Percentiles rank a stretch among this genome's conserved stretches.
Conservation (phyloP, 2,797 vertebrate species). For the Falco berigora region DNA sequence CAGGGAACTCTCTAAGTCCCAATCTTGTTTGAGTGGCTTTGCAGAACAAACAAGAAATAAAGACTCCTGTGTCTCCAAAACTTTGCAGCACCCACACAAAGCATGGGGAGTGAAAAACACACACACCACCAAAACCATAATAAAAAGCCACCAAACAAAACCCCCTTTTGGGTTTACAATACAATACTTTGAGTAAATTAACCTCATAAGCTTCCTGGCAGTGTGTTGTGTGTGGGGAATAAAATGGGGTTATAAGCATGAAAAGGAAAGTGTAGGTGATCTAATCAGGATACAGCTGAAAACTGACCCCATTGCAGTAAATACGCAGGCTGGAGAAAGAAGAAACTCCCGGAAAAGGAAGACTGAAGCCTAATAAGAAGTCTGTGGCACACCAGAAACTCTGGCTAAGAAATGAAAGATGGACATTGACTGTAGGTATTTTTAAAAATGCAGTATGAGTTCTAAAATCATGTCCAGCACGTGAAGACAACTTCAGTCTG, state of each 20-base stretch:
- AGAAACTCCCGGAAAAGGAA: background rate
- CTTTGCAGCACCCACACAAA: background rate
- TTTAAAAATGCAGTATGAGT: background rate
- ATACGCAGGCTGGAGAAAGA: background rate
- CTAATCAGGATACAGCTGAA: background rate
- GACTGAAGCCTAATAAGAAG: background rate
- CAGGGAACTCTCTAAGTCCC: fast-evolving
- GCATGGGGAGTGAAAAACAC: background rate
- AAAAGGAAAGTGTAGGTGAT: background rate
- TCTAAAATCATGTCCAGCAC: background rate
- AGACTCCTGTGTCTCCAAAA: background rate
- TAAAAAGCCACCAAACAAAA: background rate
- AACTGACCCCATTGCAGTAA: background rate
- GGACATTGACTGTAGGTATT: background rate
- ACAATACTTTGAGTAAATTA: background rate
- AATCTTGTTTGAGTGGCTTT: background rate
- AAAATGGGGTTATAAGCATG: background rate
- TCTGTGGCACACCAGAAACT: background rate
- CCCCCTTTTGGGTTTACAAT: background rate
- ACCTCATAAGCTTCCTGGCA: background rate
- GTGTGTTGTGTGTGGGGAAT: background rate
- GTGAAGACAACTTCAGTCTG: background rate
- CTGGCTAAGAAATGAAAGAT: background rate
- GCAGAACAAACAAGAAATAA: background rate
- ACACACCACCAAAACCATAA: background rate